These are phyloP conservation scores for Epizoanthus rinbou DNA, from an alignment of 92 coral and sea anemone genomes.

Conservation along the genomic window DNA sequence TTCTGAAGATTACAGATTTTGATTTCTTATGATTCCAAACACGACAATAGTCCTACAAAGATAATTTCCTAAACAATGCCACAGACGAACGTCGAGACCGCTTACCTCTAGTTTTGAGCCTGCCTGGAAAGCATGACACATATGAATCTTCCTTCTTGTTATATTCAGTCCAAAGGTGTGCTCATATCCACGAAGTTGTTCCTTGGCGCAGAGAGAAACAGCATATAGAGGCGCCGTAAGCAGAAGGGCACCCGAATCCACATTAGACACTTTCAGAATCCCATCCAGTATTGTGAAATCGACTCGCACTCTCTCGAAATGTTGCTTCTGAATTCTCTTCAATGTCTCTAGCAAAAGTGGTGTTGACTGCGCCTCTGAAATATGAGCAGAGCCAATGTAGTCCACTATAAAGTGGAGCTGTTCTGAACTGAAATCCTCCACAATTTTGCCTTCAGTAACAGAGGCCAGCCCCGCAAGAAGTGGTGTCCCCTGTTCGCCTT, in stretches of 20 bases:
- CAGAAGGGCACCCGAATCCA: slow-evolving; percentile 80
- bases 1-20: neutral
- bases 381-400: slow-evolving; percentile 88
- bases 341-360: slow-evolving; percentile 91
- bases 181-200: slow-evolving; percentile 92
- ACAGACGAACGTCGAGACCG: slow-evolving; percentile 3
- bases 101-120: slow-evolving; percentile 98
- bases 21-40: slow-evolving; percentile 1
- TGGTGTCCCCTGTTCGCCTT: slow-evolving; percentile 4
- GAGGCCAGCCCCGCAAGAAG: slow-evolving; percentile 31
- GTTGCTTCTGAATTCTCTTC: slow-evolving; percentile 91
- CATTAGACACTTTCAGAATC: slow-evolving; percentile 80
- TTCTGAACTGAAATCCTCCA: slow-evolving; percentile 69
- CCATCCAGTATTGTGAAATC: slow-evolving; percentile 93
- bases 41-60: slow-evolving; percentile 26
- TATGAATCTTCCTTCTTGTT: slow-evolving; percentile 87
- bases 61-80: slow-evolving; percentile 41
- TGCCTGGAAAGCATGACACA: slow-evolving; percentile 97
- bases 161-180: slow-evolving; percentile 89
- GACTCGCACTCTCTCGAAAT: slow-evolving; percentile 79
- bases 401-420: slow-evolving; percentile 95
- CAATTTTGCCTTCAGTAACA: slow-evolving; percentile 59
- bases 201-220: slow-evolving; percentile 96
- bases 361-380: slow-evolving; percentile 93
- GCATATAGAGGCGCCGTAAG: slow-evolving; percentile 97